Conservation (phyloP, 2,113 vertebrate species). For the Ancistrus triradiatus region DNA sequence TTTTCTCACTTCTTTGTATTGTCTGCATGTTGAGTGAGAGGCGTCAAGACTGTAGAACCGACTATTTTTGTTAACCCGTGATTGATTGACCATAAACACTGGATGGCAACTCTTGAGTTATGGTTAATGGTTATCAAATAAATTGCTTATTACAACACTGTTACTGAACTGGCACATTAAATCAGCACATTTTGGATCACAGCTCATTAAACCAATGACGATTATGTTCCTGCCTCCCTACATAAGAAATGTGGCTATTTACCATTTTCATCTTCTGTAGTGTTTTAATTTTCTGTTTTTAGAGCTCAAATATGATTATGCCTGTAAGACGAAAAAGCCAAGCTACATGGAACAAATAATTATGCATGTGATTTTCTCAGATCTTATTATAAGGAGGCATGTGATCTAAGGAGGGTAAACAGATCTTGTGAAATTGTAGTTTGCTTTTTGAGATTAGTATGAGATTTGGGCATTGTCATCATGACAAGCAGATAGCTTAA, state of each 20-base stretch:
- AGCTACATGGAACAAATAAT: slow-evolving; percentile 19
- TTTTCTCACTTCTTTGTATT: slow-evolving; percentile 1
- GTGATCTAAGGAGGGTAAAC: slow-evolving; percentile 21
- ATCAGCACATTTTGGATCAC: slow-evolving; percentile 60
- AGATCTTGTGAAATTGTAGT: slow-evolving; percentile 1
- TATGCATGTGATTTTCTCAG: slow-evolving; percentile 5
- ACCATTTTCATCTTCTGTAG: slow-evolving; percentile 44
- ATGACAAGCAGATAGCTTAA: slow-evolving; percentile 9
- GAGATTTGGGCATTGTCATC: slow-evolving; percentile 19
- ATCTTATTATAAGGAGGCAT: not conserved
- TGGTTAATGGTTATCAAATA: slow-evolving; percentile 67
- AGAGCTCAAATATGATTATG: slow-evolving; percentile 64
- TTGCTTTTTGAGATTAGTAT: too few species aligned
- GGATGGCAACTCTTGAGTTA: slow-evolving; percentile 67
- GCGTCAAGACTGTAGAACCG: slow-evolving; percentile 20
- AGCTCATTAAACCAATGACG: slow-evolving; percentile 56
- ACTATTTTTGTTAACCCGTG: slow-evolving; percentile 53
- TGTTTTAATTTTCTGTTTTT: slow-evolving; percentile 50
- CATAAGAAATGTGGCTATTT: slow-evolving; percentile 50
- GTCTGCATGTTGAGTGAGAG: slow-evolving; percentile 4
- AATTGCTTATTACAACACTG: slow-evolving; percentile 73
- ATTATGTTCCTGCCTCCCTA: slow-evolving; percentile 54
- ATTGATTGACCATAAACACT: slow-evolving; percentile 72
- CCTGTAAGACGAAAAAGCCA: slow-evolving; percentile 55
- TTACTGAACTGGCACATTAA: slow-evolving; percentile 64